Conservation (phyloP, 2,797 vertebrate genomes). For the Acomys russatus region DNA sequence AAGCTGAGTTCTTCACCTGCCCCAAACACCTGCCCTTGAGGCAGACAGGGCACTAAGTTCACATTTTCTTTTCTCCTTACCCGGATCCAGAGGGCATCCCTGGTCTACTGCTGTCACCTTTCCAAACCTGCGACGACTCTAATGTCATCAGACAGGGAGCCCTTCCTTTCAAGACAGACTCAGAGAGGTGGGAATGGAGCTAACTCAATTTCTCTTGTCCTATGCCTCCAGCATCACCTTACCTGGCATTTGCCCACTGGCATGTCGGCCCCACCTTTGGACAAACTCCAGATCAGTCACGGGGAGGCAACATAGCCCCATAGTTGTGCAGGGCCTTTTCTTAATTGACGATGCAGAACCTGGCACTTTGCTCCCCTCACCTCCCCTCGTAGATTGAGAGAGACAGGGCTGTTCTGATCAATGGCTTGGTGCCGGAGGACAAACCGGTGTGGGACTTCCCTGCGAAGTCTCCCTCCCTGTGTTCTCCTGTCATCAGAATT, state of each 20-base stretch:
- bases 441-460: conserved; percentile 80
- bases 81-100: not conserved
- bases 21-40: not conserved
- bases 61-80: not conserved
- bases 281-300: conserved; percentile 71
- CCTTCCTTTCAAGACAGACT: conserved; percentile 68
- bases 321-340: conserved; percentile 78
- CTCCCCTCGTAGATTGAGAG: conserved; percentile 79
- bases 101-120: conserved; percentile 25
- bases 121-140: conserved; percentile 35
- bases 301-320: conserved; percentile 73
- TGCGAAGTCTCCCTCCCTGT: conserved; percentile 75
- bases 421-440: conserved; percentile 82
- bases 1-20: not conserved
- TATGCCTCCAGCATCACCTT: conserved; percentile 58
- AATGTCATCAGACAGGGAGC: conserved; percentile 66
- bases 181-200: conserved; percentile 34
- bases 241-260: conserved; percentile 72
- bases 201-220: conserved; percentile 74
- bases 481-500: conserved; percentile 85
- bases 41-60: not conserved
- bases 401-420: conserved; percentile 84
- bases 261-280: conserved; percentile 79
- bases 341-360: conserved; percentile 80
- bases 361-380: conserved; percentile 80